Evolutionary conservation across 2,113 vertebrate species (phyloP).

Genomic region (Xyrauchen texanus): DNA sequence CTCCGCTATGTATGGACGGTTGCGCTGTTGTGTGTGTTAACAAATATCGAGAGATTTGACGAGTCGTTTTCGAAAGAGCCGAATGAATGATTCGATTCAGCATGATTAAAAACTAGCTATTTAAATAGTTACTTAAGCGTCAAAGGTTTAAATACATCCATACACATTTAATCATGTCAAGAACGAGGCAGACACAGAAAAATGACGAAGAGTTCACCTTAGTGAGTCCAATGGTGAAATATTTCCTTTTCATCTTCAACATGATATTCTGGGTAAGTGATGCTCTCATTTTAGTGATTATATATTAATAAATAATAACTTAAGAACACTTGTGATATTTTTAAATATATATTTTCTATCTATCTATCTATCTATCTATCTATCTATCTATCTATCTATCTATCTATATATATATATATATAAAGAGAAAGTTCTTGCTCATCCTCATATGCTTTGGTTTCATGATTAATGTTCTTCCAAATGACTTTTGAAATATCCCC

Average conservation of each 20-base stretch:
- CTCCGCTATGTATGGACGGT: not conserved
- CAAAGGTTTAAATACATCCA: not conserved
- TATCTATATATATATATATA: too few species aligned
- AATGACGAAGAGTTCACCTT: conserved; percentile 78
- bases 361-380: too few species aligned
- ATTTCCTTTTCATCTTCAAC: conserved; percentile 90
- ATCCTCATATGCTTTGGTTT: not conserved
- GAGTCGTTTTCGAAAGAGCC: conserved; percentile 1
- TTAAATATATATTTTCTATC: not conserved
- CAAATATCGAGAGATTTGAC: not conserved
- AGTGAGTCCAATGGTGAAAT: conserved; percentile 86
- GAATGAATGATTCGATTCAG: not conserved
- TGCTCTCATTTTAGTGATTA: not conserved
- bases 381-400: too few species aligned
- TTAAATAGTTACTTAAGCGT: not conserved
- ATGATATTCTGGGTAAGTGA: conserved; percentile 91
- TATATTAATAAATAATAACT: not conserved
- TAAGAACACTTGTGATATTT: too few species aligned
- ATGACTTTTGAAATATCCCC: not conserved
- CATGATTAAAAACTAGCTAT: not conserved
- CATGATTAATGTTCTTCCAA: conserved; percentile 23
- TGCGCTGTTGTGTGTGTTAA: not conserved
- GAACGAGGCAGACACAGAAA: conserved; percentile 58
- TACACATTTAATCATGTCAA: conserved; percentile 68
- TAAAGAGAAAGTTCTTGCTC: not conserved